Evolutionary conservation across 2,888 invertebrate species (phyloP), one percentile per base, ranked within the genome.

Genomic region (Timema cristinae): DNA sequence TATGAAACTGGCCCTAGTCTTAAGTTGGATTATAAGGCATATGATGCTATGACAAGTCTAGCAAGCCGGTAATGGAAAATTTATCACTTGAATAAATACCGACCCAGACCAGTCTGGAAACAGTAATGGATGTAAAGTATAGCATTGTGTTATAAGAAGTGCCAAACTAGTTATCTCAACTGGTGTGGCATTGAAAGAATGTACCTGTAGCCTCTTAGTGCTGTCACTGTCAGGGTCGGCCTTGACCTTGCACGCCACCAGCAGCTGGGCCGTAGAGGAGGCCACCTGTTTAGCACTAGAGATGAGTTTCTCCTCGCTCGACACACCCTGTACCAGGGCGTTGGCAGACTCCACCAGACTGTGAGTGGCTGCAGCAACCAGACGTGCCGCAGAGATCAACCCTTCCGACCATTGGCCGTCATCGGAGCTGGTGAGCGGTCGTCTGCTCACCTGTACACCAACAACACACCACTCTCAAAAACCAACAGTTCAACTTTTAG

Each of bases 361-460:
- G 83, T 98, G 98, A 0, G 98, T 98, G 0, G 98, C 98, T 0
- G 98, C 98, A 0, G 98, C 98, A 11, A 98, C 98, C 78, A 97
- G 86, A 72, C 96, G 87, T 0, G 98, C 98, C 0, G 98, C 98
- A 0, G 96, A 96, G 76, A 98, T 92, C 71, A 98, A 87, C 0
- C 98, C 98, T 82, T 98, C 97, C 0, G 97, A 97, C 98, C 98
- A 98, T 81, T 98, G 97, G 0, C 97, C 97, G 83, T 98, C 97
- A 81, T 96, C 96, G 0, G 96, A 95, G 13, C 93, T 93, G 7
- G 91, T 91, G 0, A 91, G 83, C 0, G 95, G 94, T 0, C 91
- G 90, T 0, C 92, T 86, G 0, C 93, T 91, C 50, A 94, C 80
- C 81, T 82, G 74, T 4, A 32, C 6, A 72, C 72, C 6, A 54